These are phyloP conservation scores for Ctenosaura bakeri DNA, from an alignment of 2,797 vertebrate genomes.

Conservation along the genomic window DNA sequence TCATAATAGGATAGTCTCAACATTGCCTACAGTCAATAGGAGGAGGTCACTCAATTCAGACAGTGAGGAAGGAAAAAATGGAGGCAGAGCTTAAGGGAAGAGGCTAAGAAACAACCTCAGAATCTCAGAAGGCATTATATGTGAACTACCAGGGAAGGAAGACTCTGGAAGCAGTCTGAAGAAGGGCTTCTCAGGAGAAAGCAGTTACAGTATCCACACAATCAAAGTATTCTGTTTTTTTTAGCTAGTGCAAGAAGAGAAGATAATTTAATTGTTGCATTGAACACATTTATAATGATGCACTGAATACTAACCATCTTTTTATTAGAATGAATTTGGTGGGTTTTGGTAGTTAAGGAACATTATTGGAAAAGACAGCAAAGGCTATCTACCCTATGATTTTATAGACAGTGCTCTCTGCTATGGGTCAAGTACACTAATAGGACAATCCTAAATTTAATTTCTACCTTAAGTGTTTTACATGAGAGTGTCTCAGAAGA, in stretches of 20 bases:
- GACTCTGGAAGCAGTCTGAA: not conserved
- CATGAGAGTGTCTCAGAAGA: conserved; percentile 79
- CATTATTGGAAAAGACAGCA: conserved; percentile 70
- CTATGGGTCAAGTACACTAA: conserved; percentile 87
- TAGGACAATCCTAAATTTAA: conserved; percentile 86
- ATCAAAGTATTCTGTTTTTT: not conserved
- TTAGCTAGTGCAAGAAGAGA: conserved; percentile 60
- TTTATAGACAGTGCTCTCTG: conserved; percentile 77
- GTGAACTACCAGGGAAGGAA: not conserved
- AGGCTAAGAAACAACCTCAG: not conserved
- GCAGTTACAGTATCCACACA: not conserved
- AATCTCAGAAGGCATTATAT: not conserved
- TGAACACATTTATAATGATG: conserved; percentile 82
- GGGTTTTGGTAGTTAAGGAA: conserved; percentile 82
- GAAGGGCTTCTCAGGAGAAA: not conserved
- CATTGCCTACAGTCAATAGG: not conserved
- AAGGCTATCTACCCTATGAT: conserved; percentile 56
- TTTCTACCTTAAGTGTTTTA: conserved; percentile 80
- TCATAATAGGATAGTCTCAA: not conserved
- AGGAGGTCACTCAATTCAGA: not conserved
- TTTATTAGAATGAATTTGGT: conserved; percentile 86
- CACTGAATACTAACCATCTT: conserved; percentile 82
- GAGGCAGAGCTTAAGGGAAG: not conserved
- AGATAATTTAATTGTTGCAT: conserved; percentile 76
- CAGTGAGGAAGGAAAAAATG: not conserved